Conservation (phyloP, 2,797 vertebrate species). For the Takifugu rubripes region DNA sequence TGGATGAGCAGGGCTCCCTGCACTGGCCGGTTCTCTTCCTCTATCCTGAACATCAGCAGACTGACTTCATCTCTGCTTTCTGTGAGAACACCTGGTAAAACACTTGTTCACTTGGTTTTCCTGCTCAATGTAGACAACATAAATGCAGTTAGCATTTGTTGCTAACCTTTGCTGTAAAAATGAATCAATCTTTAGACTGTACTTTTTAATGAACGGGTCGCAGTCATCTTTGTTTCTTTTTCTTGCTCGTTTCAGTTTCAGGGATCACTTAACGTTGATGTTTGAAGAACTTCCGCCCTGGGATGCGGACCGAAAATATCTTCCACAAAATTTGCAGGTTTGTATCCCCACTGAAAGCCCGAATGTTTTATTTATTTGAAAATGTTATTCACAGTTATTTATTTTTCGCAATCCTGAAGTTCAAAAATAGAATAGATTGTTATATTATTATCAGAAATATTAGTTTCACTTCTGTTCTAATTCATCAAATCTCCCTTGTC, state of each 20-base stretch:
- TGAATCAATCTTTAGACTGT: background rate
- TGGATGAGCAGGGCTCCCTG: constrained; percentile 82
- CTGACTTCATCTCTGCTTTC: constrained; percentile 91
- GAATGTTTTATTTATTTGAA: background rate
- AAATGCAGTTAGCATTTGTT: background rate
- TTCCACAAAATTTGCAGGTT: constrained; percentile 84
- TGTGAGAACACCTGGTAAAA: constrained; percentile 85
- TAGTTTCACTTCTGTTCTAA: background rate
- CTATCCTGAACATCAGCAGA: constrained; percentile 91
- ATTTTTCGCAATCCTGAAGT: too few relatives aligned
- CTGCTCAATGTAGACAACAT: background rate
- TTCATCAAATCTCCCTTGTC: background rate
- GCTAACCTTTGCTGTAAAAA: background rate
- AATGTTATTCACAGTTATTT: too few relatives aligned
- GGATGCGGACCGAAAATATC: constrained; percentile 89
- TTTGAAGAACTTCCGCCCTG: constrained; percentile 89
- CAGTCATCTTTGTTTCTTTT: background rate
- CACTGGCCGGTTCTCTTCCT: constrained; percentile 94
- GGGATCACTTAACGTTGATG: constrained; percentile 88
- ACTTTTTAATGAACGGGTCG: background rate
- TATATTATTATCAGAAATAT: background rate
- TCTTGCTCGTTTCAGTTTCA: constrained; percentile 74
- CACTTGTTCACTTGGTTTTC: background rate
- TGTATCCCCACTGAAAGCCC: constrained; percentile 24
- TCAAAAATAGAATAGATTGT: too few relatives aligned